phyloP scores from a whole-genome alignment of 1,140 invertebrate species.

The Bombus picipes region DNA sequence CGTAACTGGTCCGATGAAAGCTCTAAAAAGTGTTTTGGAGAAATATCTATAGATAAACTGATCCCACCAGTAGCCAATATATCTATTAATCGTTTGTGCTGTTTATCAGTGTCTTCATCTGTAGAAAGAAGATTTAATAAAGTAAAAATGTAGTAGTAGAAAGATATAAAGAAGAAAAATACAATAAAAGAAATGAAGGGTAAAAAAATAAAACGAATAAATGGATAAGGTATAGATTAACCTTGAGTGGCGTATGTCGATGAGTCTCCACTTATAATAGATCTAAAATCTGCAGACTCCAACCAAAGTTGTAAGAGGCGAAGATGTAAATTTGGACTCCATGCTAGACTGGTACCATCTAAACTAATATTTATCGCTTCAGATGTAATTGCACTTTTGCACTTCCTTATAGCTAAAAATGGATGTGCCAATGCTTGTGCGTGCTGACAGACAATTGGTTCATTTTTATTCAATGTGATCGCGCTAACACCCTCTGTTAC shows the following conservation, averaged over 20 bases:
- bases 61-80: slow-evolving; percentile 77
- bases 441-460: slow-evolving; percentile 77
- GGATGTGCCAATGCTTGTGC: slow-evolving; percentile 76
- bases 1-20: slow-evolving; percentile 78
- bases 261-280: slow-evolving; percentile 54
- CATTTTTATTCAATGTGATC: slow-evolving; percentile 79
- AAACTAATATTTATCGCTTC: slow-evolving; percentile 76
- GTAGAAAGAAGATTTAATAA: slow-evolving; percentile 1
- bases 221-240: neutral
- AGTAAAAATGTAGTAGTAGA: slow-evolving; percentile 6
- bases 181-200: neutral
- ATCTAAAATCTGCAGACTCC: slow-evolving; percentile 77
- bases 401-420: slow-evolving; percentile 79
- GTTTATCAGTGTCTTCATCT: slow-evolving; percentile 49
- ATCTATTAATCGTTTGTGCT: slow-evolving; percentile 70
- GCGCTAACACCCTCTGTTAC: slow-evolving; percentile 79
- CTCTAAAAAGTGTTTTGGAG: slow-evolving; percentile 77
- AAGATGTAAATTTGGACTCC: slow-evolving; percentile 82
- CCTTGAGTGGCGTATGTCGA: neutral
- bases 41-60: slow-evolving; percentile 78
- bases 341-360: slow-evolving; percentile 76
- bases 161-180: neutral
- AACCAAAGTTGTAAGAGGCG: slow-evolving; percentile 77
- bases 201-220: neutral
- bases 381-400: slow-evolving; percentile 75